Evolutionary conservation across 53 echinoderm and acorn worm genomes (phyloP).

Genomic region (Stichopus horrens): DNA sequence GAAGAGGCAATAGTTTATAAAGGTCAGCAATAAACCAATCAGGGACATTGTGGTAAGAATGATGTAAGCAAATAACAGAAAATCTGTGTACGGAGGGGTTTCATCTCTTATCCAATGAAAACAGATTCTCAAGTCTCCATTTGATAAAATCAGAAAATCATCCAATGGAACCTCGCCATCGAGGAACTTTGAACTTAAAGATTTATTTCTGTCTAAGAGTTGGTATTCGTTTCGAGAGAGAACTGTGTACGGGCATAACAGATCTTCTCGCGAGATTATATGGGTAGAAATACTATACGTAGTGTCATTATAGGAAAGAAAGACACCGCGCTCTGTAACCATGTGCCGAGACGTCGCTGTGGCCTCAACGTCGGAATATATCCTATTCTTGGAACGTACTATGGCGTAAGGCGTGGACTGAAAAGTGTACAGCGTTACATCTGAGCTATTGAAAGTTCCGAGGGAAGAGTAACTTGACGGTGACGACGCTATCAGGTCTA

Average conservation of each 20-base stretch:
- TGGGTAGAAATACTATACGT: not conserved
- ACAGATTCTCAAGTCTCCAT: not conserved
- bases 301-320: no score
- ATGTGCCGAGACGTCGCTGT: not conserved
- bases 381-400: not conserved
- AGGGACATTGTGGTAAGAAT: constrained; percentile 56
- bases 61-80: constrained; percentile 32
- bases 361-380: not conserved
- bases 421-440: not conserved
- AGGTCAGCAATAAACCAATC: constrained; percentile 57
- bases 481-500: not conserved
- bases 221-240: not conserved
- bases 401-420: not conserved
- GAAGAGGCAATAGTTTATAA: constrained; percentile 59
- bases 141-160: not conserved
- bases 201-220: not conserved
- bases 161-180: not conserved
- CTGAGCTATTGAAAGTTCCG: not conserved
- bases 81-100: not conserved
- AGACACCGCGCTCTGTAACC: not conserved
- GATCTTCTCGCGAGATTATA: not conserved
- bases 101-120: not conserved
- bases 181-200: not conserved
- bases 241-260: not conserved
- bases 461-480: not conserved